Base-by-base conservation (phyloP, 2,888 invertebrate species). In the Podotricha telesiphe region DNA sequence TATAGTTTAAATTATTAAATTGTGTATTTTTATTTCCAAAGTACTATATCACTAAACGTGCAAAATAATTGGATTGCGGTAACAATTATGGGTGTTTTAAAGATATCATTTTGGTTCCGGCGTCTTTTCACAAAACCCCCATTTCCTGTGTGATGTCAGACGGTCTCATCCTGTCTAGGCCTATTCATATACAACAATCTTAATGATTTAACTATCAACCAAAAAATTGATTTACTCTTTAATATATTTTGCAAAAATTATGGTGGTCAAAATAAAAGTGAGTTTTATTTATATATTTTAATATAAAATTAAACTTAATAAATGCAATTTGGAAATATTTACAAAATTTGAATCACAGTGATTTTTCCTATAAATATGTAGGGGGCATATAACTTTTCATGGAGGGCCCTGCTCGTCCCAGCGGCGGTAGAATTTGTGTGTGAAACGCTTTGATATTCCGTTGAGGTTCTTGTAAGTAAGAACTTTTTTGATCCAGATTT, bases 401-500 rank as follows among this genome's bases (percentile, higher is more conserved):
- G 0, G 92, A 85, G 15, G 93, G 93, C 4, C 93, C 93, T 7
- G 92, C 92, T 68, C 93, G 81, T 4, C 93, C 93, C 72, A 93
- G 77, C 0, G 91, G 92, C 5, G 91, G 93, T 63, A 90, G 78
- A 71, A 82, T 84, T 13, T 83, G 78, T 7, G 80, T 73, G 67
- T 82, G 81, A 53, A 79, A 70, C 53, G 76, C 78, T 80, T 85
- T 87, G 15, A 84, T 73, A n/a, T 86, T 82, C 42, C 83, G 82
- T 61, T 86, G 85, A 53, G 80, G 82, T 62, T 86, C 85, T 74
- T 83, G 82, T 70, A 76, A 78, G 45, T 82, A 73, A 64, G 81
- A 79, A 73, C 82, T 82, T 51, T 79, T 77, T 59, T 82, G 79
- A 45, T 82, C 80, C n/a, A 71, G 68, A 45, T 80, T 84, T 34